Percentiles rank a stretch among this genome's conserved stretches.
These are phyloP conservation scores for Merluccius polli DNA, from an alignment of 2,797 vertebrate genomes.

Conservation along the genomic window DNA sequence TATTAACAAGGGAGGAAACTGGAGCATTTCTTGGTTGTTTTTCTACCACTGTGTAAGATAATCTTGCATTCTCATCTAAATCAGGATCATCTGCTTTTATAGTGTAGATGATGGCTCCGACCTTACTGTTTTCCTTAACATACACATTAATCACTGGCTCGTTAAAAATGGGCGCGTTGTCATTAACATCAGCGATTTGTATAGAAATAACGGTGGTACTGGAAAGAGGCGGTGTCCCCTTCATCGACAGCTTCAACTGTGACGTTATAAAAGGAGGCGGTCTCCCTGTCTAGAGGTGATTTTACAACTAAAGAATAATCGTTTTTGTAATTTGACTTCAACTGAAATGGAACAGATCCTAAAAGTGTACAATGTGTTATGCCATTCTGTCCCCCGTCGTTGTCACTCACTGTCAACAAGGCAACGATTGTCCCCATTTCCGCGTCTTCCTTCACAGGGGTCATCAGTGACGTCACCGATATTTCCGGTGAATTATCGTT, in stretches of 20 bases:
- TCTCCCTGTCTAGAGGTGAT: neutral
- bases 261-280: neutral
- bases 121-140: constrained; percentile 50
- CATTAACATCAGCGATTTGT: neutral
- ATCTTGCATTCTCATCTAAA: constrained; percentile 43
- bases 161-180: neutral
- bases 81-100: constrained; percentile 51
- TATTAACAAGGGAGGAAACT: constrained; percentile 27
- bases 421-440: constrained; percentile 58
- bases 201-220: neutral
- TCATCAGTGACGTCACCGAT: constrained; percentile 55
- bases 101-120: constrained; percentile 45
- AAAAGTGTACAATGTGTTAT: constrained; percentile 32
- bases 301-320: neutral
- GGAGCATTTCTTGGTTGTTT: neutral
- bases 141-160: constrained; percentile 5
- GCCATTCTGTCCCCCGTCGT: constrained; percentile 65
- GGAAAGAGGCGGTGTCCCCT: neutral
- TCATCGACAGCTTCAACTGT: neutral
- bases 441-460: constrained; percentile 61
- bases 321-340: constrained; percentile 4
- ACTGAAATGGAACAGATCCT: neutral
- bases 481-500: constrained; percentile 57
- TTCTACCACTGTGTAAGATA: neutral
- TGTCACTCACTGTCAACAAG: constrained; percentile 64